Base-by-base conservation (phyloP, 1,140 invertebrate species). In the Eulimnadia texana region DNA sequence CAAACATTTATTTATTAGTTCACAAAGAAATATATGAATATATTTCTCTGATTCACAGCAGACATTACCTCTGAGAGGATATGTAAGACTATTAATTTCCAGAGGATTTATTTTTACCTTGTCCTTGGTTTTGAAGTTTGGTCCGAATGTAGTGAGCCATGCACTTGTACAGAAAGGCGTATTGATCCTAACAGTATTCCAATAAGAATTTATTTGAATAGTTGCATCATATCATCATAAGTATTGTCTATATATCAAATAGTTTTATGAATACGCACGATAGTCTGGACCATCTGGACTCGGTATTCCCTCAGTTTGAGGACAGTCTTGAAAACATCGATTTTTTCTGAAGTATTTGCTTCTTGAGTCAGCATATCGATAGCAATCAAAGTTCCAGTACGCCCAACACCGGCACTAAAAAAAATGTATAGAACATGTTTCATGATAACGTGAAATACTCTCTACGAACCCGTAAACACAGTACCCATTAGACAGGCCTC, bases 341-440 rank as follows among this genome's bases (percentile, higher is more conserved):
- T 10, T 3, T 19, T 9, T n/a, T 57, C 55, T 11, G 24, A 28
- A 6, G 22, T 29, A 13, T 29, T 20, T 16, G 33, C 55, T 57
- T 29, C 20, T 29, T 57, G 55, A 11, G 33, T 57, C 22, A 57
- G 28, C 16, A 29, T 29, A 20, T 57, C 55, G 10, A 33, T 9
- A n/a, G 55, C 55, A 29, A 57, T 57, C 24, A 28, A 33, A 29
- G 55, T 57, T 9, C 55, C 55, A 16, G 55, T 57, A 28, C 55
- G 27, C n/a, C 55, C 55, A 56, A 72, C 67, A n/a, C 72, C 72
- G 63, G 71, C 71, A 64, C 72, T 74, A 62, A 2, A 60, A 62
- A n/a, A 1, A 20, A 56, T 1, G 3, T n/a, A n/a, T n/a, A n/a
- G n/a, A n/a, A n/a, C n/a, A n/a, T n/a, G n/a, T n/a, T n/a, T n/a